Evolutionary conservation across 2,113 vertebrate genomes (phyloP), one percentile per base, ranked within the genome.

Genomic region (Rhinogobius similis): DNA sequence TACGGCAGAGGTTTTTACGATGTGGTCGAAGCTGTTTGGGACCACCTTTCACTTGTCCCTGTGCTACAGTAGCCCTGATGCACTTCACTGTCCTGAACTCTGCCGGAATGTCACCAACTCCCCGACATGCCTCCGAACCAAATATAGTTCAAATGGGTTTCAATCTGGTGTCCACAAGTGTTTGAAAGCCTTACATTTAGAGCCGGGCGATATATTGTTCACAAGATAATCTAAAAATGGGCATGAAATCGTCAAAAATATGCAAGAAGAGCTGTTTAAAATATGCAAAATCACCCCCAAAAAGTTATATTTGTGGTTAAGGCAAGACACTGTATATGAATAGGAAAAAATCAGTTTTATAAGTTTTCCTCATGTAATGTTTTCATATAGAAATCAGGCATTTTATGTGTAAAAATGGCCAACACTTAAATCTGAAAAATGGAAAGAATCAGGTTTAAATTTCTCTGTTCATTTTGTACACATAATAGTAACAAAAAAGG

Each of bases 1-100:
- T 91, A 92, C 89, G 89, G 87, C 74, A 26, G 86, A 80, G 84
- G 87, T 84, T 88, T 93, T 93, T 93, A 93, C 92, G 90, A 93
- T 91, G 90, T 88, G 83, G 87, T 90, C 84, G 87, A 84, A 92
- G 92, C 91, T 93, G 92, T 91, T 91, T 76, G 82, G 73, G 58
- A 61, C 79, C 80, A 86, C 87, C 89, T 90, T 91, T 92, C 87
- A 89, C 86, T 90, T 82, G 79, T 79, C 84, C 64, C 73, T 72
- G 73, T 66, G 80, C 80, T 86, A 79, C 75, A 75, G 85, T 86
- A 77, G 76, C 75, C 76, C 65, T 4, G 75, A 64, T 41, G 26
- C 18, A 6, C 18, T 61, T 69, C 63, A 67, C 50, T 65, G 66
- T 64, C 75, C 68, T 70, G 12, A 79, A 78, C 55, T 68, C 24